phyloP scores from a whole-genome alignment of 2,797 vertebrate species.

The Gymnoscopelus braueri region DNA sequence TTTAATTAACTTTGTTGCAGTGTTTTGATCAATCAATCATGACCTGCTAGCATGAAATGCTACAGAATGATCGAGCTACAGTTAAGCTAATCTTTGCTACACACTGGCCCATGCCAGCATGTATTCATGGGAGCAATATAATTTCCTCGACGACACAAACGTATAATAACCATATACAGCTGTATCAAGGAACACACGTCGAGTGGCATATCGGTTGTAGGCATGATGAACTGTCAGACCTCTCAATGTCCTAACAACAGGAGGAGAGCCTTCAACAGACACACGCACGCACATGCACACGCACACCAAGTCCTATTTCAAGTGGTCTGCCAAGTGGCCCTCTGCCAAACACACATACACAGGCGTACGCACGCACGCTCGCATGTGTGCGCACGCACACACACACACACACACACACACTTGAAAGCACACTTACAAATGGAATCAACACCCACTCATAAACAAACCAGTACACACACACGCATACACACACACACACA shows the following conservation, averaged over 20 bases:
- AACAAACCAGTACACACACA: constrained; percentile 3
- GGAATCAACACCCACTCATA: constrained; percentile 11
- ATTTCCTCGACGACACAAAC: neutral
- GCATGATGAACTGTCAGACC: constrained; percentile 31
- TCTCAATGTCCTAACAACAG: constrained; percentile 22
- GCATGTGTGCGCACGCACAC: neutral
- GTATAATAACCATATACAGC: neutral
- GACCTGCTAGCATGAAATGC: too few relatives aligned
- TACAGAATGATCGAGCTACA: too few relatives aligned
- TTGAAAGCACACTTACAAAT: neutral
- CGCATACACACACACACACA: constrained; percentile 17
- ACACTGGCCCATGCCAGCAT: too few relatives aligned
- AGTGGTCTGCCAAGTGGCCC: too few relatives aligned
- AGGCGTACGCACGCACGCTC: neutral
- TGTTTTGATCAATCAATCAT: too few relatives aligned
- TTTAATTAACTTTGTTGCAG: too few relatives aligned
- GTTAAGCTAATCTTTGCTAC: too few relatives aligned
- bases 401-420: neutral
- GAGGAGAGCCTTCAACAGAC: constrained; percentile 5
- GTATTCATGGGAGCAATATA: too few relatives aligned
- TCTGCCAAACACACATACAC: neutral
- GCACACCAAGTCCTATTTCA: neutral
- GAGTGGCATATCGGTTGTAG: constrained; percentile 2
- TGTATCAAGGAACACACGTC: neutral
- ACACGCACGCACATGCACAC: constrained; percentile 1